phyloP scores from a whole-genome alignment of 2,797 vertebrate species.

The Lithobates sylvaticus region DNA sequence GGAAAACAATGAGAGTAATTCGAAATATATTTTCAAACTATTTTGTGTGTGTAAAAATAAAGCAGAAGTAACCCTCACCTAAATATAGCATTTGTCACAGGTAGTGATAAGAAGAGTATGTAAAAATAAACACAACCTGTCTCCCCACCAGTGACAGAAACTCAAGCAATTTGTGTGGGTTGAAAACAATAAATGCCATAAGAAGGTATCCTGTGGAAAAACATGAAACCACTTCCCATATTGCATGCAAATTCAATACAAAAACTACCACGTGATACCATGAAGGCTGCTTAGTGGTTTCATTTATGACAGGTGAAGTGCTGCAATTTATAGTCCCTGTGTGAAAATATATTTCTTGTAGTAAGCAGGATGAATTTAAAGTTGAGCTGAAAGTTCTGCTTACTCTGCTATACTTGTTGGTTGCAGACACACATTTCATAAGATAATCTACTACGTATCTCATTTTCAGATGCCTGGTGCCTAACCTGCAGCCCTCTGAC shows the following conservation, averaged over 20 bases:
- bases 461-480: not conserved
- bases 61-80: not conserved
- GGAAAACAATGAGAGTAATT: not conserved
- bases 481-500: no score
- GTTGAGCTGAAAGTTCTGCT: no score
- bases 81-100: not conserved
- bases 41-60: not conserved
- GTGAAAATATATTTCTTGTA: not conserved
- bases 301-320: slow-evolving; percentile 3
- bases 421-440: not conserved
- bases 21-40: not conserved
- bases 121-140: slow-evolving; percentile 11
- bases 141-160: slow-evolving; percentile 27
- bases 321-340: not conserved
- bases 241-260: slow-evolving; percentile 25
- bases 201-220: slow-evolving; percentile 41
- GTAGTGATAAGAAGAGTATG: slow-evolving; percentile 19
- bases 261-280: slow-evolving; percentile 15
- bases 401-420: not conserved
- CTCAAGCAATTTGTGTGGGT: slow-evolving; percentile 21
- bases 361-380: not conserved
- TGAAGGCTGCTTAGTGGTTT: not conserved
- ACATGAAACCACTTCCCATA: slow-evolving; percentile 34
- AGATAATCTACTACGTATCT: not conserved
- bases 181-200: slow-evolving; percentile 19